Evolutionary conservation across 2,113 vertebrate species (phyloP), one percentile per base, ranked within the genome.

Genomic region (Tinamus guttatus): DNA sequence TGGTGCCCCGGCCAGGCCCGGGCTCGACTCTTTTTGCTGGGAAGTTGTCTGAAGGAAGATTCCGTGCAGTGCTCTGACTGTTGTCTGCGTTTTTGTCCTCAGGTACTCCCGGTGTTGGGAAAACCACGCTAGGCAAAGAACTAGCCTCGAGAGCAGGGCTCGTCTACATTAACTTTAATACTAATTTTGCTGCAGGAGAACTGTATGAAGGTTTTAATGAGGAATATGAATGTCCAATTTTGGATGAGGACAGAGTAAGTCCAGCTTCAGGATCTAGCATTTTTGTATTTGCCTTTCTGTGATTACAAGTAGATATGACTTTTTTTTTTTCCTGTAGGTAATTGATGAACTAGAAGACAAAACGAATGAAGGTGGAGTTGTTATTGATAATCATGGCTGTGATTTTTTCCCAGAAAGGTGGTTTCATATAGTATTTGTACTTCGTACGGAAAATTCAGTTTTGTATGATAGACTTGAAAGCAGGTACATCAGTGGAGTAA

Each of bases 401-500:
- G 99, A 99, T 93, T 99, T 99, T 93, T 99, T 99, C 91, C 99
- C 99, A 15, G 99, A 99, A 87, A 98, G 99, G 73, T 99, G 99
- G 99, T 99, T 99, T 97, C 97, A 99, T 77, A 98, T 99, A 9
- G 98, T 99, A n/a, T 99, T 99, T 81, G 99, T 99, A 18, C 98
- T 99, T 13, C 98, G 98, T 58, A 99, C 99, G 0, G 99, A 99
- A 63, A 99, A 99, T 87, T 98, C 97, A 5, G 77, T 98, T n/a
- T 97, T 99, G 13, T 99, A 99, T 52, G 97, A 98, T 69, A 98
- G 99, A 19, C 98, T 99, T n/a, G 98, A 99, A 95, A 98, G 94
- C 98, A 99, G 99, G 99, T 99, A 96, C 89, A 96, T 47, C 34
- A 10, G 3, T 27, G 38, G 22, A 43, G 11, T 13, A 28, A 38